Conservation (phyloP, 2,888 invertebrate genomes). For the Thysanoteuthis rhombus region DNA sequence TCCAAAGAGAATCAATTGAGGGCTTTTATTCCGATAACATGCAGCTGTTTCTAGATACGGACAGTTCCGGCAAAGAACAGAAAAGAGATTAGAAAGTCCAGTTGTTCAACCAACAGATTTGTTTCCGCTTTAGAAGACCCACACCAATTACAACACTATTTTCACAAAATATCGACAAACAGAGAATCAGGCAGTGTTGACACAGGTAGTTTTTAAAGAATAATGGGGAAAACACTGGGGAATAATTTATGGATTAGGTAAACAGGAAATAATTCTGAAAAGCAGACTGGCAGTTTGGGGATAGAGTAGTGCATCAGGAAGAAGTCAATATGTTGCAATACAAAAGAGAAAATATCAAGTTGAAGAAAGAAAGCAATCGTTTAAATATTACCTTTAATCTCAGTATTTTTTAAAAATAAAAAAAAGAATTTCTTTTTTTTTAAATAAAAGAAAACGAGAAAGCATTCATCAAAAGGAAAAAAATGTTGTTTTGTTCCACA, state of each 20-base stretch:
- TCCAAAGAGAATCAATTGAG: not conserved
- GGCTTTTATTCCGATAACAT: not conserved
- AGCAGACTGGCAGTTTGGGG: not conserved
- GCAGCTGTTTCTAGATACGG: not conserved
- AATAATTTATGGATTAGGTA: not conserved
- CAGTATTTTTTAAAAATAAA: no score
- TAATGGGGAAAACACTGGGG: not conserved
- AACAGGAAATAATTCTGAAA: not conserved
- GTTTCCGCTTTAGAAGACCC: not conserved
- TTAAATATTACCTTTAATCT: no score
- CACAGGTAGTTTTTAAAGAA: not conserved
- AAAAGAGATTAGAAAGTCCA: not conserved
- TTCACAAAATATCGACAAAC: not conserved
- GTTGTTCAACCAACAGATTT: not conserved
- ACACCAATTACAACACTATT: not conserved
- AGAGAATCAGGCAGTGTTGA: not conserved
- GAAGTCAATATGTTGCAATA: not conserved
- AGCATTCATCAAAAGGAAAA: no score
- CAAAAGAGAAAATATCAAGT: not conserved
- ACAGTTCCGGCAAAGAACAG: not conserved
- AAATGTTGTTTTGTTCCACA: no score
- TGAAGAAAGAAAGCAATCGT: no score
- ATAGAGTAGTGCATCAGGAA: not conserved
- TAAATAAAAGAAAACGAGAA: no score
- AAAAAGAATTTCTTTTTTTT: no score